phyloP scores from a whole-genome alignment of 2,113 vertebrate species.

The Stictonetta naevosa region DNA sequence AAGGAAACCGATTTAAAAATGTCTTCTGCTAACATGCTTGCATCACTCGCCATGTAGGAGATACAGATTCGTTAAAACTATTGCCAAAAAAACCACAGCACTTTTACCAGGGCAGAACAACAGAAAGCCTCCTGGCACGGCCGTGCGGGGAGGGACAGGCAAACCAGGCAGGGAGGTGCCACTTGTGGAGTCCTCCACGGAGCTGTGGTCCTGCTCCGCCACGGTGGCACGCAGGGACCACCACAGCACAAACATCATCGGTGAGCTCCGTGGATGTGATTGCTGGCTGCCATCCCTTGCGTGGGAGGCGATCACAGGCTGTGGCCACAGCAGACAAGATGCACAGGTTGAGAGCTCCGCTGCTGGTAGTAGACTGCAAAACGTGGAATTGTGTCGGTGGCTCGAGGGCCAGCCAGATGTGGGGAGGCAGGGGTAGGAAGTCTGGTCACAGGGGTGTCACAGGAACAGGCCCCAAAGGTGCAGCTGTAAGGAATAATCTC shows the following conservation, averaged over 20 bases:
- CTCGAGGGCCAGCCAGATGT: background rate
- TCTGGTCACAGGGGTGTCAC: background rate
- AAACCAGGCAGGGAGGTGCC: background rate
- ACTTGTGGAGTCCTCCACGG: fast-evolving
- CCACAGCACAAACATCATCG: fast-evolving
- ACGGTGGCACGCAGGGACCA: fast-evolving
- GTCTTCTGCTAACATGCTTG: slow-evolving; percentile 23
- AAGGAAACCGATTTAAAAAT: slow-evolving; percentile 70
- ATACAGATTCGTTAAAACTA: slow-evolving; percentile 27
- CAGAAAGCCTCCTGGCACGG: background rate
- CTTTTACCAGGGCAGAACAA: background rate
- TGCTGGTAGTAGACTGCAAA: background rate
- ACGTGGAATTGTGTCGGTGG: background rate
- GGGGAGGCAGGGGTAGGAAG: background rate
- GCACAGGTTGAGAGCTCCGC: background rate
- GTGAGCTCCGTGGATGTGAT: background rate
- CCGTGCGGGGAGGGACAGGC: background rate
- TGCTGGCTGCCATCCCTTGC: background rate
- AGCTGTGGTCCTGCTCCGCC: background rate
- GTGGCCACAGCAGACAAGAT: background rate
- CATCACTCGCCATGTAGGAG: background rate
- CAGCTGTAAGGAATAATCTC: background rate
- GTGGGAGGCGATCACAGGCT: background rate
- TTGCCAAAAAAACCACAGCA: background rate
- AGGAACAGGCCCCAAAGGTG: background rate